Percentiles rank a stretch among this genome's conserved stretches.
These are phyloP conservation scores for Norana najaformis DNA, from an alignment of 2,888 invertebrate genomes.

Conservation along the genomic window DNA sequence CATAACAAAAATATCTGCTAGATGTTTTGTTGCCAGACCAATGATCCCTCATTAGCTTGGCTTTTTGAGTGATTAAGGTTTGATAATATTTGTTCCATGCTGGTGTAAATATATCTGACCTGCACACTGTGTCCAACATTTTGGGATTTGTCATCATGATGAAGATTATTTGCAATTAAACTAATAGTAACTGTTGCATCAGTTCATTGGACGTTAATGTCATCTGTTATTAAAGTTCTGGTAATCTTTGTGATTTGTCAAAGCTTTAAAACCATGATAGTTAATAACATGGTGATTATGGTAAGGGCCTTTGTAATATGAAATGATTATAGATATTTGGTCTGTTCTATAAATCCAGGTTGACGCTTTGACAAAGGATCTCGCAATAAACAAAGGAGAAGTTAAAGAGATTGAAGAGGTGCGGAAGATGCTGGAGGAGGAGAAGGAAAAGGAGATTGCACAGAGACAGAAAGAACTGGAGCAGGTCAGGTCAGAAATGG, in stretches of 20 bases:
- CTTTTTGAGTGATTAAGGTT: no score
- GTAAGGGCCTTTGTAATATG: neutral
- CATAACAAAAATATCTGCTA: no score
- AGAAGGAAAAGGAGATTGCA: slow-evolving; percentile 30
- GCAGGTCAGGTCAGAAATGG: slow-evolving; percentile 23
- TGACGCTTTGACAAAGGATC: slow-evolving; percentile 2
- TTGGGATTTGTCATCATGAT: no score
- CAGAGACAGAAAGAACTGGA: slow-evolving; percentile 28
- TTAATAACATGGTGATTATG: neutral
- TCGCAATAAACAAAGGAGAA: slow-evolving; percentile 9
- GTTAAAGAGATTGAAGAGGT: slow-evolving; percentile 27
- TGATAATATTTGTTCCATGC: no score
- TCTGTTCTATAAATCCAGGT: neutral
- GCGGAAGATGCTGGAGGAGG: slow-evolving; percentile 31
- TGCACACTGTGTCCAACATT: no score
- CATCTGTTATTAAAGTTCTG: neutral
- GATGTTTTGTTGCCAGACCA: no score
- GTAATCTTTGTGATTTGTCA: neutral
- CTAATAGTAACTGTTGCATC: neutral
- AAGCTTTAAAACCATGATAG: neutral
- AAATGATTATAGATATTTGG: neutral
- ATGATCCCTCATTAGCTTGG: no score
- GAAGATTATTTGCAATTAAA: no score
- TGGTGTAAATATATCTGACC: no score
- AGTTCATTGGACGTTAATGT: neutral